These are phyloP conservation scores for Protonibea diacanthus DNA, from an alignment of 2,797 vertebrate species.

Conservation along the genomic window DNA sequence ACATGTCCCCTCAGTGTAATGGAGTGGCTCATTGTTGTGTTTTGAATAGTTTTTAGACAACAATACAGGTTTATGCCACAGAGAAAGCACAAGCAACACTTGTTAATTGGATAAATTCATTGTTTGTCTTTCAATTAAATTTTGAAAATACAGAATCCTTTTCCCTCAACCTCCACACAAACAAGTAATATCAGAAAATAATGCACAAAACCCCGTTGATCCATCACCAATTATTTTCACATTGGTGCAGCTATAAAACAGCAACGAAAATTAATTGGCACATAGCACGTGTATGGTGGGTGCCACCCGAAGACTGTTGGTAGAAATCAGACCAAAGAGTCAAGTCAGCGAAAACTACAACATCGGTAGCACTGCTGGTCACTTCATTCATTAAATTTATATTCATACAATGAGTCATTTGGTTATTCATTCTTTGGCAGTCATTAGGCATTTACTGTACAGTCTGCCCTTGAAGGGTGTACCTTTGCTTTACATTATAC, in stretches of 20 bases:
- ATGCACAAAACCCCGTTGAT: constrained; percentile 25
- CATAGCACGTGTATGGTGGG: background rate
- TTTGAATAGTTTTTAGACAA: constrained; percentile 2
- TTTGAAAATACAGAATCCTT: background rate
- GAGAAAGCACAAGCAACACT: background rate
- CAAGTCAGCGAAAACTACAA: background rate
- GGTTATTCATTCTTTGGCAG: background rate
- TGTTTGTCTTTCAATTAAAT: background rate
- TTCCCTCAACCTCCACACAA: constrained; percentile 6
- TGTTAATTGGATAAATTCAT: background rate
- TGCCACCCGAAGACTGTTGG: background rate
- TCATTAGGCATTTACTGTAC: background rate
- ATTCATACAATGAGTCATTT: background rate
- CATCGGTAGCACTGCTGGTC: too few relatives aligned
- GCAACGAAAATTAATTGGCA: background rate
- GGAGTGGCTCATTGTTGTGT: background rate
- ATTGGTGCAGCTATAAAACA: background rate
- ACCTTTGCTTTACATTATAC: background rate
- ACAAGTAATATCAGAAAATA: background rate
- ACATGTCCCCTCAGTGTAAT: background rate
- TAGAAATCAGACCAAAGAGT: background rate
- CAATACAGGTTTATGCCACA: background rate
- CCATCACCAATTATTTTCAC: constrained; percentile 17
- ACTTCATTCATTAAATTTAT: background rate
- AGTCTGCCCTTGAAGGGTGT: background rate